Base-by-base conservation (phyloP, 2,113 vertebrate species). In the Philantomba maxwellii region DNA sequence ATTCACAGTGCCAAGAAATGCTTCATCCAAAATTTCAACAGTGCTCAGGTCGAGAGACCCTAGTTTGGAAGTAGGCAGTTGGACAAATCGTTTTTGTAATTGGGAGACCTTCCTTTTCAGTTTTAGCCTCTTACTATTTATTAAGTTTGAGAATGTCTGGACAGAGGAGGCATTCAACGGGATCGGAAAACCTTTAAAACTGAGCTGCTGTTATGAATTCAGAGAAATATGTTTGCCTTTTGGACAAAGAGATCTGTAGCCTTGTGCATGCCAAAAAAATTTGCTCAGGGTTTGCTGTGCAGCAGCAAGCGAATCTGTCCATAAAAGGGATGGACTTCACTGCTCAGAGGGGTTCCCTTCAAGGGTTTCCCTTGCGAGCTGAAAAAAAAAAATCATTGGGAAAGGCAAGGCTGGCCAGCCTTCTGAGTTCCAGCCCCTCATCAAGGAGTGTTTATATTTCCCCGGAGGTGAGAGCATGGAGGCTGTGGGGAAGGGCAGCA, bases 261-360 rank as follows among this genome's bases (percentile, higher is more conserved):
- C 53, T 87, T 66, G 11, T n/a, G 53, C 49, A 36, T 91, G 96
- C 96, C 95, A 98, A 84, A 80, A 83, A 51, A 92, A 51, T 90
- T 13, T 17, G 49, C 77, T 89, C 95, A 83, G 88, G 81, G 90
- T 58, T 96, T 84, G 95, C 94, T 96, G n/a, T 80, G 96, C 36
- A 4, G 95, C 93, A 43, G 91, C 95, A 87, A 47, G 84, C 94
- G 91, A 97, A 96, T 97, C 97, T 97, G 82, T 97, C 98, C 98
- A 97, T 98, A 98, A 98, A 98, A 98, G 98, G 98, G 96, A 91
- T 96, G 95, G 89, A 92, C 96, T 96, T 80, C 17, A 49, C 96
- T 89, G 78, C 91, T 91, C 96, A 70, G 88, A 98, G 98, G 98
- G 97, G 97, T 98, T 96, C 98, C 98, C 98, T 96, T 86, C 96